Conservation (phyloP, 2,113 vertebrate species). For the Anguilla japonica region DNA sequence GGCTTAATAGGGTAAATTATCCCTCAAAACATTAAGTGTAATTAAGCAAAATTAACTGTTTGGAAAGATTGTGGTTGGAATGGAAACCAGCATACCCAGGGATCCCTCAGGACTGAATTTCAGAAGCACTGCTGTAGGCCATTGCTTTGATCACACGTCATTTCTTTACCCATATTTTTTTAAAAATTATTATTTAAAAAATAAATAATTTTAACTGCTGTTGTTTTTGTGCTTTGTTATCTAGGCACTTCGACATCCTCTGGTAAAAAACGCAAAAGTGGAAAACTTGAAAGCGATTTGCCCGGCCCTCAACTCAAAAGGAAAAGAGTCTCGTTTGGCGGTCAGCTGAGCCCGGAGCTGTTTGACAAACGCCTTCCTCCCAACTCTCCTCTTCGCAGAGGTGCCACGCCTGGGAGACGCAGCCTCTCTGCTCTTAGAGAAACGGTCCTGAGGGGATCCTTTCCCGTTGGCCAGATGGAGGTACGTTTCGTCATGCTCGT, state of each 20-base stretch:
- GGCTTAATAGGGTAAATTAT: too few species aligned
- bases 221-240: neutral
- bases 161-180: too few species aligned
- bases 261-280: constrained; percentile 67
- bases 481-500: constrained; percentile 49
- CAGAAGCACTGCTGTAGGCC: too few species aligned
- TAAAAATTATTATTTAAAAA: too few species aligned
- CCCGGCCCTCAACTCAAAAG: constrained; percentile 58
- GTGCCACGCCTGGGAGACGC: constrained; percentile 68
- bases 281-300: constrained; percentile 37
- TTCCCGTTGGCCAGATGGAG: constrained; percentile 58
- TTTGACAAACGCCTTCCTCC: constrained; percentile 86
- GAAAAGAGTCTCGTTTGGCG: constrained; percentile 86
- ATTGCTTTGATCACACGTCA: too few species aligned
- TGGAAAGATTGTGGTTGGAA: too few species aligned
- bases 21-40: too few species aligned
- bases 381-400: constrained; percentile 79
- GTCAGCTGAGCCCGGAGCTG: constrained; percentile 79
- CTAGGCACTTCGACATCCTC: constrained; percentile 33
- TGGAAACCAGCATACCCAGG: too few species aligned
- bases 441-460: constrained; percentile 71
- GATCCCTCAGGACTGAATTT: too few species aligned
- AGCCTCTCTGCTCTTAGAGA: constrained; percentile 57
- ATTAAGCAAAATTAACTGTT: too few species aligned
- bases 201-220: neutral